A percentile compares a stretch with the other conserved stretches of the same genome.
phyloP scores from a whole-genome alignment of 2,797 vertebrate species.

The Choloepus didactylus region DNA sequence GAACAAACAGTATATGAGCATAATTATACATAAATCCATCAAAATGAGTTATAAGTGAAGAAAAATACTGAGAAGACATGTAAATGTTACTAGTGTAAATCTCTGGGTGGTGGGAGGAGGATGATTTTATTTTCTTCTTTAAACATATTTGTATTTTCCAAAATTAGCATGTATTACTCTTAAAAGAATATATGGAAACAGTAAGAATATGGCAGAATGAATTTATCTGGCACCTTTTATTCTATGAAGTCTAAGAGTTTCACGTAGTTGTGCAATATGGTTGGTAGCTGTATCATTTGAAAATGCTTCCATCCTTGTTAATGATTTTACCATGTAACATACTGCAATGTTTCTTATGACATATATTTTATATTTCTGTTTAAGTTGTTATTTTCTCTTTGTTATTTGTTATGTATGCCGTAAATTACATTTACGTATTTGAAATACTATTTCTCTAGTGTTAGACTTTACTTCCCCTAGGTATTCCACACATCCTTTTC shows the following conservation, averaged over 20 bases:
- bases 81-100: not conserved
- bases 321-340: not conserved
- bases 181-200: not conserved
- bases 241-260: not conserved
- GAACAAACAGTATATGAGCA: not conserved
- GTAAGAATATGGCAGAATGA: not conserved
- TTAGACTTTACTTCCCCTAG: not conserved
- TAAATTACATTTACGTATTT: constrained; percentile 17
- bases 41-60: not conserved
- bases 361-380: not conserved
- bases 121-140: not conserved
- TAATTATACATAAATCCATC: not conserved
- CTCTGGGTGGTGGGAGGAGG: not conserved
- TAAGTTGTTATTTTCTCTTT: not conserved
- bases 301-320: not conserved
- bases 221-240: not conserved
- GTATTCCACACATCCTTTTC: not conserved
- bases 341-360: not conserved
- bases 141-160: constrained; percentile 3
- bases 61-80: not conserved
- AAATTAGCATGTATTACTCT: not conserved
- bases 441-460: not conserved
- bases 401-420: not conserved
- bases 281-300: not conserved
- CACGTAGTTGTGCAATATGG: not conserved